phyloP scores from a whole-genome alignment of 2,888 invertebrate genomes.

The Athripsodes cinereus region DNA sequence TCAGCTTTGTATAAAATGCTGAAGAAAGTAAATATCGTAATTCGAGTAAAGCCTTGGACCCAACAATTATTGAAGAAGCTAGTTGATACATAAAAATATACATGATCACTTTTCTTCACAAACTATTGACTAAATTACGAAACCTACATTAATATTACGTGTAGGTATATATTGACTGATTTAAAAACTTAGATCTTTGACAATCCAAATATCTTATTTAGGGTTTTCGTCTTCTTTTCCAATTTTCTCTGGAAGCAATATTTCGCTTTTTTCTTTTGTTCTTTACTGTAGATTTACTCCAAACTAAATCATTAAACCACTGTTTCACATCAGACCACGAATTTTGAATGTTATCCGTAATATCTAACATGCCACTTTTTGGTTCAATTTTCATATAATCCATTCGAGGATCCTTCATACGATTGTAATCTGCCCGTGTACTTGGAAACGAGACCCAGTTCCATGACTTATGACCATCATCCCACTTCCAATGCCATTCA shows the following conservation, averaged over 20 bases:
- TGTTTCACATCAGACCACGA: background rate
- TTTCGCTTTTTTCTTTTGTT: constrained; percentile 3
- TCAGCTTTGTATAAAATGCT: too few relatives aligned
- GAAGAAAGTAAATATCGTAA: too few relatives aligned
- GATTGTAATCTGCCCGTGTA: background rate
- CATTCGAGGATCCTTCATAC: background rate
- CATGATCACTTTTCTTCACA: too few relatives aligned
- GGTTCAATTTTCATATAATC: background rate
- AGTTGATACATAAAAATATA: too few relatives aligned
- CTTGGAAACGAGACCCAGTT: constrained; percentile 34
- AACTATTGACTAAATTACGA: background rate
- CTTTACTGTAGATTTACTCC: background rate
- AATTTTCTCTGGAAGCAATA: constrained; percentile 12
- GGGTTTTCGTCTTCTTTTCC: constrained; percentile 22
- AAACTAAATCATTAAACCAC: background rate
- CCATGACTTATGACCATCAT: constrained; percentile 52
- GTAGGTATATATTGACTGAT: too few relatives aligned
- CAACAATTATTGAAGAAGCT: too few relatives aligned
- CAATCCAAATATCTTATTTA: background rate
- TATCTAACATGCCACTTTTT: background rate
- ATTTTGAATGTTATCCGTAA: background rate
- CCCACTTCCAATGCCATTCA: constrained; percentile 57
- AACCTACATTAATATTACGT: too few relatives aligned
- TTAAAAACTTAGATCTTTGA: background rate
- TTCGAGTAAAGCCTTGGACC: too few relatives aligned